These are phyloP conservation scores for Sylvilagus bachmani DNA, from an alignment of 2,113 vertebrate genomes.

Conservation along the genomic window DNA sequence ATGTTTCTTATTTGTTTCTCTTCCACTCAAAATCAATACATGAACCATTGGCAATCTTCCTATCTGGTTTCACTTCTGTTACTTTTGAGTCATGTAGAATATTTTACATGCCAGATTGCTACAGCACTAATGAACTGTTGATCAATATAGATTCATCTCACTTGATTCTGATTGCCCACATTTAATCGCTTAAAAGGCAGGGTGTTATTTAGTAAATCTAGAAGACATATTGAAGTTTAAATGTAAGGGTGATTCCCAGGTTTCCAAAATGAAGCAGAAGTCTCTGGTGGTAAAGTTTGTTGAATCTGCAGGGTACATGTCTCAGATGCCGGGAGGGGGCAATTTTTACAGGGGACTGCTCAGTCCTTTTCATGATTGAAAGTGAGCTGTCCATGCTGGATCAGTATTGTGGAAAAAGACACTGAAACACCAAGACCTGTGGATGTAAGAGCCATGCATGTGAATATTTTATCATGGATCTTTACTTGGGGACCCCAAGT, in stretches of 20 bases:
- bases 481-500: not conserved
- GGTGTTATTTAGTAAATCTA: not conserved
- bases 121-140: not conserved
- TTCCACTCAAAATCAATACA: not conserved
- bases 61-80: not conserved
- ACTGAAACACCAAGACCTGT: not conserved
- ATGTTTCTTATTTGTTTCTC: not conserved
- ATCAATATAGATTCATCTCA: not conserved
- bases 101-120: not conserved
- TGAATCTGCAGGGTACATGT: not conserved
- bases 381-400: not conserved
- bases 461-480: not conserved
- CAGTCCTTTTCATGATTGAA: not conserved
- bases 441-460: not conserved
- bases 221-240: not conserved
- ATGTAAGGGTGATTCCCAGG: not conserved
- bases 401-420: not conserved
- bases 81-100: not conserved
- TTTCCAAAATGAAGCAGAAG: not conserved
- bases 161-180: not conserved
- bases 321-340: not conserved
- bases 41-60: not conserved
- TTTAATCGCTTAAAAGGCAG: constrained; percentile 10
- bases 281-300: not conserved
- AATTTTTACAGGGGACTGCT: not conserved